Evolutionary conservation across 2,888 invertebrate genomes (phyloP).

Genomic region (Coleophora deauratella): DNA sequence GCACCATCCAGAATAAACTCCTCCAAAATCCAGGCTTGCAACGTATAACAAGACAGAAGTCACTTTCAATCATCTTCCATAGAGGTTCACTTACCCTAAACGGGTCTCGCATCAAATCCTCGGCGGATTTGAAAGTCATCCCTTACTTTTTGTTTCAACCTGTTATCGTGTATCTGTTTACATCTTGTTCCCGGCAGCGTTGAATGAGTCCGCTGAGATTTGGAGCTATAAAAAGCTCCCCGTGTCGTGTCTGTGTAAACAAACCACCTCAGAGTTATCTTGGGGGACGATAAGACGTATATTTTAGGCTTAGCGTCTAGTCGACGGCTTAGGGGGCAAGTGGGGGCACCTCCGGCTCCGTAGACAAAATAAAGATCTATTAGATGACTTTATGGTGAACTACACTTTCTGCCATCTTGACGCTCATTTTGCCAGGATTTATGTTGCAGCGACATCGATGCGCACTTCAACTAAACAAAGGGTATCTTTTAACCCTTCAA

Average conservation of each 20-base stretch:
- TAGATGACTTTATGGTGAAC: conserved; percentile 39
- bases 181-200: too few species aligned
- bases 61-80: too few species aligned
- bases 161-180: too few species aligned
- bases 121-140: too few species aligned
- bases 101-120: too few species aligned
- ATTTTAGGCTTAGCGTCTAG: conserved; percentile 38
- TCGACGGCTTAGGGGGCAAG: conserved; percentile 23
- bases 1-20: too few species aligned
- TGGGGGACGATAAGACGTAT: conserved; percentile 35
- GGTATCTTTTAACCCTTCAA: too few species aligned
- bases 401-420: conserved; percentile 49
- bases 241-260: conserved; percentile 27
- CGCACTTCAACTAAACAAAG: conserved; percentile 12
- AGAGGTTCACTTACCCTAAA: too few species aligned
- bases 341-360: conserved; percentile 15
- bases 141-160: too few species aligned
- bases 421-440: conserved; percentile 29
- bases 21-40: too few species aligned
- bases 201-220: too few species aligned
- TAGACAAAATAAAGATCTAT: conserved; percentile 57
- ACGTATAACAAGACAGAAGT: too few species aligned
- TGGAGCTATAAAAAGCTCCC: background rate
- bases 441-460: conserved; percentile 16
- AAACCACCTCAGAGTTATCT: conserved; percentile 32